These are phyloP conservation scores for Enteromius trimaculatus DNA, from an alignment of 2,797 vertebrate species.

Conservation along the genomic window DNA sequence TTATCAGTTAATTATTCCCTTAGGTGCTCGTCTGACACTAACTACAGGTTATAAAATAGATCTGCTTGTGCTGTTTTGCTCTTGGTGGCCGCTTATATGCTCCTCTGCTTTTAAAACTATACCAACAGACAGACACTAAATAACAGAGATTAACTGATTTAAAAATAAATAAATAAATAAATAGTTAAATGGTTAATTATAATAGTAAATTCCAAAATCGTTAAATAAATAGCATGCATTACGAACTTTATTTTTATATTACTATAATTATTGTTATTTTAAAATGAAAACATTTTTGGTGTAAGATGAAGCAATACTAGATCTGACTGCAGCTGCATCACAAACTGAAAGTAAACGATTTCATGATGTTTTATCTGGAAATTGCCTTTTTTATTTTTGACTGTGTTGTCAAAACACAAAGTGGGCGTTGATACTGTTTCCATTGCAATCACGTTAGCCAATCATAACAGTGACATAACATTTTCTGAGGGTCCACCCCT, in stretches of 20 bases:
- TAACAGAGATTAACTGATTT: background rate
- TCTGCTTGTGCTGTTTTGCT: conserved; percentile 61
- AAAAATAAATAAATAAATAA: background rate
- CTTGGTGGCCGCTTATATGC: conserved; percentile 53
- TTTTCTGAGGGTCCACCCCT: background rate
- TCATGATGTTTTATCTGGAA: no score
- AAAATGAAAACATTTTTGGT: background rate
- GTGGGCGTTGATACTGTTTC: background rate
- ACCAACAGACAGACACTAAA: background rate
- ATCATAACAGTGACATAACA: background rate
- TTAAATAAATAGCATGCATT: background rate
- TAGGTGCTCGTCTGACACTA: conserved; percentile 69
- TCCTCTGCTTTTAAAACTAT: conserved; percentile 10
- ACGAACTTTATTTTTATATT: background rate
- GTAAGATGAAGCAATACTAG: no score
- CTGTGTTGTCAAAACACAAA: background rate
- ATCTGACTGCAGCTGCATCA: no score
- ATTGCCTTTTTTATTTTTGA: no score
- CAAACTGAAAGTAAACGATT: no score
- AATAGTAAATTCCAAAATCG: background rate
- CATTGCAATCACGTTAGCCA: background rate
- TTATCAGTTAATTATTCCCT: conserved; percentile 73
- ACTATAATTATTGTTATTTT: background rate
- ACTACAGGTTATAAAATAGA: conserved; percentile 71
- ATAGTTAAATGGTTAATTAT: background rate